Evolutionary conservation across 2,888 invertebrate genomes (phyloP).

Genomic region (Spatulosminthurus flaviceps): DNA sequence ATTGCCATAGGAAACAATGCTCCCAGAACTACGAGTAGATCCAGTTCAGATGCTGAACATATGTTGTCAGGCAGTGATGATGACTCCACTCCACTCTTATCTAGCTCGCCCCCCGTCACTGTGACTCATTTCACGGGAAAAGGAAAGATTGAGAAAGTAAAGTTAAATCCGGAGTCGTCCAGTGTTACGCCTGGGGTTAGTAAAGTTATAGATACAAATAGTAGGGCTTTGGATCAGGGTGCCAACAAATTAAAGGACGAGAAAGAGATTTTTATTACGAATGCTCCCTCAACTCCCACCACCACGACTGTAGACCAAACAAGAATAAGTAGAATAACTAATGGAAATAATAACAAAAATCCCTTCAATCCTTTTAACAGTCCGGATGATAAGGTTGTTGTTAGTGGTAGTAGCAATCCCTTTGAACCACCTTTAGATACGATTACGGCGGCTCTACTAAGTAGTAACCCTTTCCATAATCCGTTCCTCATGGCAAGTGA

Average conservation of each 20-base stretch:
- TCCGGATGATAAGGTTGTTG: slow-evolving; percentile 21
- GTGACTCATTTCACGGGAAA: slow-evolving; percentile 72
- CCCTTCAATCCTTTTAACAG: slow-evolving; percentile 19
- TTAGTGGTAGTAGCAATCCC: not conserved
- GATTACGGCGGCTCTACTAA: slow-evolving; percentile 59
- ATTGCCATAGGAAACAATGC: not conserved
- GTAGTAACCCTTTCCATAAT: slow-evolving; percentile 62
- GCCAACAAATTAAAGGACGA: slow-evolving; percentile 18
- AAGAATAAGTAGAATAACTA: not conserved
- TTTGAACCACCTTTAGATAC: slow-evolving; percentile 52
- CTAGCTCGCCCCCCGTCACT: slow-evolving; percentile 69
- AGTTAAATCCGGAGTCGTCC: slow-evolving; percentile 57
- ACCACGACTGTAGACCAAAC: not conserved
- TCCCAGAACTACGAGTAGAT: not conserved
- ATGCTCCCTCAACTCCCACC: slow-evolving; percentile 44
- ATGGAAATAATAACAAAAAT: slow-evolving; percentile 30
- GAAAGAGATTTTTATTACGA: slow-evolving; percentile 54
- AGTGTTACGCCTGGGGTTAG: slow-evolving; percentile 47
- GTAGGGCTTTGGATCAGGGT: not conserved
- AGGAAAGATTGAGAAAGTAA: slow-evolving; percentile 68
- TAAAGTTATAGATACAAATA: not conserved
- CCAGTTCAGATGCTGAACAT: slow-evolving; percentile 19
- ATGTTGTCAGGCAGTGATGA: slow-evolving; percentile 47
- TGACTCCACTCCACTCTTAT: slow-evolving; percentile 57
- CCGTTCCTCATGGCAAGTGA: slow-evolving; percentile 57